Evolutionary conservation across 2,797 vertebrate species (phyloP), one percentile per base, ranked within the genome.

Genomic region (Florisuga fusca): DNA sequence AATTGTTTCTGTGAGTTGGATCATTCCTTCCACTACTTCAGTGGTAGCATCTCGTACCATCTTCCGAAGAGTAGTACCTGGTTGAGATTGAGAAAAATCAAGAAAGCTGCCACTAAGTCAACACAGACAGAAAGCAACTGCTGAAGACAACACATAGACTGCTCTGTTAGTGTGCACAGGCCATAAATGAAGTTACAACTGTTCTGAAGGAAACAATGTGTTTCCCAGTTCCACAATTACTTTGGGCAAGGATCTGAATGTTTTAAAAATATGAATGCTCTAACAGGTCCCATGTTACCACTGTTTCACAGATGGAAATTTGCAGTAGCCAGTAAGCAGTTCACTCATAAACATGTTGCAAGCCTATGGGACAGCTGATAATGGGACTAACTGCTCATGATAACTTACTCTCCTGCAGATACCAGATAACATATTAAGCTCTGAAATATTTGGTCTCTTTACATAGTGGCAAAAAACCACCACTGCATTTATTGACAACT

Each of bases 21-120:
- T 90, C 81, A 99, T 97, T 63, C 98, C 98, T 25, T 99, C 99
- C 95, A 99, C 96, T 33, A 99, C 98, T 54, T 98, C 98, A 23
- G 98, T 97, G 2, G 98, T 98, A 54, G 98, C 98, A 9, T 98
- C 98, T 91, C 99, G 97, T 66, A 99, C 98, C 57, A 97, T 97
- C 61, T 98, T 98, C 17, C 99, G 98, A 93, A 99, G 94, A 21
- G 98, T 98, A 68, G 98, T 96, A 36, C 99, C 99, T 99, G 95
- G 46, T 72, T 36, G 61, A 73, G 25, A 77, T 74, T 4, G 48
- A 91, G 13, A 64, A 89, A 88, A 31, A 81, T 33, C 29, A 77
- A 74, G 10, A 36, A 54, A 62, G 53, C 34, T 78, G 46, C 13
- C 43, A 73, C 27, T 27, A 69, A 72, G 51, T 58, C 66, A 91